Evolutionary conservation across 2,113 vertebrate species (phyloP).

Genomic region (Sinocyclocheilus maitianheensis): DNA sequence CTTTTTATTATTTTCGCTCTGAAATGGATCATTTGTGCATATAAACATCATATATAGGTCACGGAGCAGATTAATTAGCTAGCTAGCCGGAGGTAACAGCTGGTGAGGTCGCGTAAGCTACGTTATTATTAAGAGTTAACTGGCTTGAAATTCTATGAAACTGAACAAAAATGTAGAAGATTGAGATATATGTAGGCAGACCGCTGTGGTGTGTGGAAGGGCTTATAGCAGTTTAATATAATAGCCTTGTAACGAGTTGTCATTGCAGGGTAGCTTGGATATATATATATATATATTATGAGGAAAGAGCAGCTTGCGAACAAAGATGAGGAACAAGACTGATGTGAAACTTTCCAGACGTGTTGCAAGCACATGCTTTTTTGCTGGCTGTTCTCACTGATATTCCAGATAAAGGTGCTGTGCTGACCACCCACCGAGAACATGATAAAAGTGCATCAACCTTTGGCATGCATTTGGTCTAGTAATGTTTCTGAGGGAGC

Average conservation of each 20-base stretch:
- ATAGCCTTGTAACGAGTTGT: background rate
- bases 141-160: background rate
- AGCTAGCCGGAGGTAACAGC: slow-evolving; percentile 40
- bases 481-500: background rate
- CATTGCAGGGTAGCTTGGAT: slow-evolving; percentile 15
- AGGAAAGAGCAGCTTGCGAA: slow-evolving; percentile 59
- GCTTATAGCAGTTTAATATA: background rate
- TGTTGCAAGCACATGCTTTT: background rate
- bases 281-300: slow-evolving; percentile 51
- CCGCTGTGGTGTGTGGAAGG: background rate
- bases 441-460: slow-evolving; percentile 26
- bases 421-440: background rate
- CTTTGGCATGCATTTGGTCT: background rate
- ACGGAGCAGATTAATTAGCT: slow-evolving; percentile 39
- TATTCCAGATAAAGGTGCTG: background rate
- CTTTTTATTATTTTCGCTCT: background rate
- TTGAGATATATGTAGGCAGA: background rate
- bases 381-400: background rate
- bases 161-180: background rate
- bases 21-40: background rate
- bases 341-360: slow-evolving; percentile 13
- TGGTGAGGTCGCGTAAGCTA: slow-evolving; percentile 24
- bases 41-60: slow-evolving; percentile 60
- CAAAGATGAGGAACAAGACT: slow-evolving; percentile 45
- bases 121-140: background rate